Evolutionary conservation across 2,113 vertebrate species (phyloP), one percentile per base, ranked within the genome.

Genomic region (Neogobius melanostomus): DNA sequence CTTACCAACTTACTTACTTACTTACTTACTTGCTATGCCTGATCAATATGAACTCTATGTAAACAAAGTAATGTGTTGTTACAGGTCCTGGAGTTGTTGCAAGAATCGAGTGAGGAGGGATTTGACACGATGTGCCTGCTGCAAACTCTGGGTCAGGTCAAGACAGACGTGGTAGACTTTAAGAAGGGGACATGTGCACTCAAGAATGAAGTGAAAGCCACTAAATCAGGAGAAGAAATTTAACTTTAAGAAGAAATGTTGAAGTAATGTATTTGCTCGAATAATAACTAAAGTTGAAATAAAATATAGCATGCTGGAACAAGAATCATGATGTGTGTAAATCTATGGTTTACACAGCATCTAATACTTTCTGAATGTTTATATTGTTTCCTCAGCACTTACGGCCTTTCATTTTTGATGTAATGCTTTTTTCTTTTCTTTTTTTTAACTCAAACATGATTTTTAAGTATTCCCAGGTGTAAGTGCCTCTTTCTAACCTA

Each of bases 41-140:
- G 28, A 36, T 36, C 28, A 36, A 36, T 36, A 36, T 36, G 28
- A 36, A 36, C 28, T 53, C 7, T 17, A 2, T 61, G 36, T 61
- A n/a, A 67, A 69, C 28, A 1, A 21, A 16, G 4, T 47, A 12
- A 15, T 10, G 8, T 64, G 14, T 74, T 14, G 54, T 51, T 0
- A 50, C 74, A 91, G 92, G 95, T 99, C 45, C 91, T 99, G 72
- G 95, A 96, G 88, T 93, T 95, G 84, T 89, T 99, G 83, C 93
- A 95, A 69, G 91, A 90, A 68, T 92, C 82, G 6, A 89, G 88
- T 4, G 94, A 93, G 57, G 89, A 90, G 42, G 92, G 90, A 9
- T 91, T 95, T 15, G 95, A 98, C 80, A 90, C 95, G 59, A 92
- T 96, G 93, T 91, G 94, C 42, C 87, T 98, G 17, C 88, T 99